Conservation (phyloP, 2,113 vertebrate species). For the Paracanthobrama guichenoti region DNA sequence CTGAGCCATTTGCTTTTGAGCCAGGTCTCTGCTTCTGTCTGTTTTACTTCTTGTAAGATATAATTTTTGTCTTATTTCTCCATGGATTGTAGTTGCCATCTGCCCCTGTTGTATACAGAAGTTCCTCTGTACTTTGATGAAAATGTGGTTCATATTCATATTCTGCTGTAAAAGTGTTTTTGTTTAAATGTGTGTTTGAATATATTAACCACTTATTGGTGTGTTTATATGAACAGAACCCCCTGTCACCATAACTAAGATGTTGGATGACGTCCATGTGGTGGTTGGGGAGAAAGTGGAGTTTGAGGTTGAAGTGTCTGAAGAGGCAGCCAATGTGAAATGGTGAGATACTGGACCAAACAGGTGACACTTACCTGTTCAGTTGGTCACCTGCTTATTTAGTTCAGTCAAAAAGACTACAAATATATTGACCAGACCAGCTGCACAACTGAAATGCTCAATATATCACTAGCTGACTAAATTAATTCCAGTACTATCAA, state of each 20-base stretch:
- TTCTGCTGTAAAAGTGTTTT: not conserved
- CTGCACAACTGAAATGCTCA: not conserved
- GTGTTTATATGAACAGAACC: slow-evolving; percentile 73
- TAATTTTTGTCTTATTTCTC: not conserved
- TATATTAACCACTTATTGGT: not conserved
- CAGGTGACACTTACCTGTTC: not conserved
- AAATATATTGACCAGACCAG: not conserved
- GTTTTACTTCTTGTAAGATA: not conserved
- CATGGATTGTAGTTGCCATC: not conserved
- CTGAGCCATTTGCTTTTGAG: not conserved
- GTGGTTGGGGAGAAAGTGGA: slow-evolving; percentile 87
- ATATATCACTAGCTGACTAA: not conserved
- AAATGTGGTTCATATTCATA: not conserved
- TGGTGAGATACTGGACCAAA: slow-evolving; percentile 73
- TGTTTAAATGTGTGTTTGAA: not conserved
- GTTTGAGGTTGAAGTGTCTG: slow-evolving; percentile 86
- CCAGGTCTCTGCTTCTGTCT: not conserved
- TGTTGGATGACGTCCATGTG: slow-evolving; percentile 87
- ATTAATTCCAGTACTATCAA: not conserved
- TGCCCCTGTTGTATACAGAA: not conserved
- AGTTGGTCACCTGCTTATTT: not conserved
- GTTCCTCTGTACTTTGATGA: not conserved
- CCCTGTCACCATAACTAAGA: slow-evolving; percentile 80
- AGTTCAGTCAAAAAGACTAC: not conserved
- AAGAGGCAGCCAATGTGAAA: slow-evolving; percentile 86